Percentiles rank a stretch among this genome's conserved stretches.
Evolutionary conservation across 2,888 invertebrate genomes (phyloP).

Genomic region (Euplexia lucipara): DNA sequence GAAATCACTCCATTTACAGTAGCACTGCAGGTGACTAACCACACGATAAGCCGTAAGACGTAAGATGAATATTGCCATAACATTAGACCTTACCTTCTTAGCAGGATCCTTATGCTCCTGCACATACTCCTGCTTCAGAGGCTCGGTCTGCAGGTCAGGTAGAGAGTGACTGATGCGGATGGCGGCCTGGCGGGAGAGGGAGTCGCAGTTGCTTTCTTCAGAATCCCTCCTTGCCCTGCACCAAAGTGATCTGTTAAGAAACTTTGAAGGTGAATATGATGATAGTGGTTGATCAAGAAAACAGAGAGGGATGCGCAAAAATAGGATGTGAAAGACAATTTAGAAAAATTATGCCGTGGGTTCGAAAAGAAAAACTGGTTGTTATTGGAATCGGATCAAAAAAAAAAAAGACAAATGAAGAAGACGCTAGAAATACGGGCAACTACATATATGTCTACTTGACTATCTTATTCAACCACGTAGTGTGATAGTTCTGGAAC

Average conservation of each 20-base stretch:
- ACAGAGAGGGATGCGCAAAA: not conserved
- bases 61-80: not conserved
- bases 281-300: slow-evolving; percentile 29
- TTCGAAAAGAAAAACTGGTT: no score
- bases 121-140: slow-evolving; percentile 92
- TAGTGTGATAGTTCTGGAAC: no score
- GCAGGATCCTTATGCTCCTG: slow-evolving; percentile 93
- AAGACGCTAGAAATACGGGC: no score
- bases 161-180: slow-evolving; percentile 94
- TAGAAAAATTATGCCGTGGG: no score
- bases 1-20: no score
- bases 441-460: no score
- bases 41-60: no score
- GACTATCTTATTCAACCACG: no score
- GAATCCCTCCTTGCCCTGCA: slow-evolving; percentile 86
- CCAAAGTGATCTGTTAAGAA: slow-evolving; percentile 70
- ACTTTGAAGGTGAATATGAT: slow-evolving; percentile 44
- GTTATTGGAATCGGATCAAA: no score
- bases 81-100: slow-evolving; percentile 91
- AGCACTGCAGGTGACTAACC: no score
- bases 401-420: no score
- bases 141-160: slow-evolving; percentile 94
- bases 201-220: slow-evolving; percentile 89
- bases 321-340: not conserved
- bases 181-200: slow-evolving; percentile 92